Evolutionary conservation across 2,113 vertebrate species (phyloP).

Genomic region (Benitochromis conjunctus): DNA sequence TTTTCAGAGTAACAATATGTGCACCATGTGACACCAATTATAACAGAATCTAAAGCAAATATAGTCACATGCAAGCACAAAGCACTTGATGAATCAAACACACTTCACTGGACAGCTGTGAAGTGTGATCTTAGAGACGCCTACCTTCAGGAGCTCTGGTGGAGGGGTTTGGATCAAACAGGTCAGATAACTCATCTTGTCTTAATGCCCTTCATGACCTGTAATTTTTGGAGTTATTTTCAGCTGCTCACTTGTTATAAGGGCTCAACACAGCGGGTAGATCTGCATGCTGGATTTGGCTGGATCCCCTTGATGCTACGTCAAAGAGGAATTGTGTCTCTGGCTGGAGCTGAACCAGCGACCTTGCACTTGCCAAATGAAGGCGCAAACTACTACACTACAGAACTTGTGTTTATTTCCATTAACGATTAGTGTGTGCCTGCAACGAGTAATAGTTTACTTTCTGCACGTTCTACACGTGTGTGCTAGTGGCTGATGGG

Average conservation of each 20-base stretch:
- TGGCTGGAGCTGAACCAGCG: background rate
- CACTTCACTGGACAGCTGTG: background rate
- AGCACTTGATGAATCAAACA: background rate
- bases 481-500: background rate
- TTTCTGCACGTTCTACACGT: background rate
- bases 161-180: background rate
- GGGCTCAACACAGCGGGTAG: background rate
- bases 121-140: no score
- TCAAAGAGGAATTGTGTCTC: background rate
- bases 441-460: background rate
- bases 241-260: background rate
- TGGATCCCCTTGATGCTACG: background rate
- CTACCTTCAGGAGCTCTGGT: background rate
- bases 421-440: background rate
- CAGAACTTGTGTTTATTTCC: background rate
- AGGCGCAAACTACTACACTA: background rate
- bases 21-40: background rate
- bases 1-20: background rate
- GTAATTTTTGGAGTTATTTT: background rate
- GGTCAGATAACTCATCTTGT: background rate
- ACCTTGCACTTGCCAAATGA: fast-evolving
- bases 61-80: background rate
- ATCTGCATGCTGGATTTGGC: background rate
- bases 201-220: background rate
- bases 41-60: background rate